Base-by-base conservation (phyloP, 2,113 vertebrate species). In the Dicaeum eximium region DNA sequence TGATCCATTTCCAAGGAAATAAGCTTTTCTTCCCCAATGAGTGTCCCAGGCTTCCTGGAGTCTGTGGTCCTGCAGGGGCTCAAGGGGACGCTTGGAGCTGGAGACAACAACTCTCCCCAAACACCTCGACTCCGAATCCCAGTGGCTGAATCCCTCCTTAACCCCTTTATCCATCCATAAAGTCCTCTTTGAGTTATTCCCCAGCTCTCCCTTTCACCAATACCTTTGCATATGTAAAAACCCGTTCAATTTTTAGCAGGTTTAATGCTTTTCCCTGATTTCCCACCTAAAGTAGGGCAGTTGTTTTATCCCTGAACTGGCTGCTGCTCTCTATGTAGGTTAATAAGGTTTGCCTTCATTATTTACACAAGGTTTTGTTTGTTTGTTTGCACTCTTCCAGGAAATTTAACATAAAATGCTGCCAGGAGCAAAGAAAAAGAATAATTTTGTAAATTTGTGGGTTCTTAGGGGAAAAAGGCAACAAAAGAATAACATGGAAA, bases 341-440 rank as follows among this genome's bases (percentile, higher is more conserved):
- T 97, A 95, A 95, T 72, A 91, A 87, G 50, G 50, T 31, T 93
- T 93, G 65, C 57, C 37, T 94, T 95, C 93, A 54, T 92, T 91
- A 92, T 87, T 92, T 80, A 85, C 42, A 77, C 22, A 48, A n/a
- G 14, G 11, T n/a, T 90, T 93, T 88, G 45, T 73, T 94, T 91
- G 80, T 81, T 92, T 95, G 61, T 80, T 92, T 88, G 42, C 42
- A 47, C 33, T 93, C 93, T 38, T 92, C 20, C 35, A 27, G 45
- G 61, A 93, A 72, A 86, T 77, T n/a, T 40, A 85, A 77, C 66
- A 73, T 24, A 37, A 91, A 95, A 66, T 19, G 47, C 42, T 90
- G 69, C 45, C 50, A 73, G 58, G 27, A 77, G 42, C 24, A 57
- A 75, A 82, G 27, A 38, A 60, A 50, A 91, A 51, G 2, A 22